These are phyloP conservation scores for Eupeodes latifasciatus DNA, from an alignment of 2,888 invertebrate species.

Conservation along the genomic window DNA sequence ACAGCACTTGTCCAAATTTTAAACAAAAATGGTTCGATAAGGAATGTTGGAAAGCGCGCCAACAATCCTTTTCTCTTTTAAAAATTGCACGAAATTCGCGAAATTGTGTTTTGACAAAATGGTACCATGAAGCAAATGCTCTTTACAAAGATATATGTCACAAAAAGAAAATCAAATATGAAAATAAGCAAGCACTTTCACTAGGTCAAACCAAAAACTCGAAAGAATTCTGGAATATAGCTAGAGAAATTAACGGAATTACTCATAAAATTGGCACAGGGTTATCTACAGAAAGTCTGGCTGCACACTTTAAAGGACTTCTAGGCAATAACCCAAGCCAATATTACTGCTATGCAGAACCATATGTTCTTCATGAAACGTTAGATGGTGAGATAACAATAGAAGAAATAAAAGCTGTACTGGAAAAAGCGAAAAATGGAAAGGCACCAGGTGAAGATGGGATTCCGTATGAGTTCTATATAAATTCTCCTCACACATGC, in stretches of 20 bases:
- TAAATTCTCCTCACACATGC: background rate
- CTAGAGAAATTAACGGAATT: background rate
- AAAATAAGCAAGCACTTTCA: constrained; percentile 1
- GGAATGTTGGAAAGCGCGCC: too few species aligned
- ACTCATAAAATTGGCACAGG: constrained; percentile 5
- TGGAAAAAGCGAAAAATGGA: constrained; percentile 10
- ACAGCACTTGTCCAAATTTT: too few species aligned
- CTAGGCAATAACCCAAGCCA: background rate
- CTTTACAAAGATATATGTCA: background rate
- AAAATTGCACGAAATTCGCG: background rate
- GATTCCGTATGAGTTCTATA: constrained; percentile 7
- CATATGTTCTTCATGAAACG: background rate
- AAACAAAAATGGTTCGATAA: too few species aligned
- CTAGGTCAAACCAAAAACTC: constrained; percentile 3
- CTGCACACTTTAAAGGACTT: background rate
- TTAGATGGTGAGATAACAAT: background rate
- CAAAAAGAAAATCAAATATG: too few species aligned
- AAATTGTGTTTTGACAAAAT: constrained; percentile 3
- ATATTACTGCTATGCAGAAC: background rate
- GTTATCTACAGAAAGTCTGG: constrained; percentile 1
- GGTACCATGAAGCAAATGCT: background rate
- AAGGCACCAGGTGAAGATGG: constrained; percentile 12
- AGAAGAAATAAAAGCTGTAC: background rate
- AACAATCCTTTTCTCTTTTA: background rate
- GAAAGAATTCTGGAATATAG: too few species aligned